Conservation (phyloP, 1,140 invertebrate genomes). For the Drusus annulatus region DNA sequence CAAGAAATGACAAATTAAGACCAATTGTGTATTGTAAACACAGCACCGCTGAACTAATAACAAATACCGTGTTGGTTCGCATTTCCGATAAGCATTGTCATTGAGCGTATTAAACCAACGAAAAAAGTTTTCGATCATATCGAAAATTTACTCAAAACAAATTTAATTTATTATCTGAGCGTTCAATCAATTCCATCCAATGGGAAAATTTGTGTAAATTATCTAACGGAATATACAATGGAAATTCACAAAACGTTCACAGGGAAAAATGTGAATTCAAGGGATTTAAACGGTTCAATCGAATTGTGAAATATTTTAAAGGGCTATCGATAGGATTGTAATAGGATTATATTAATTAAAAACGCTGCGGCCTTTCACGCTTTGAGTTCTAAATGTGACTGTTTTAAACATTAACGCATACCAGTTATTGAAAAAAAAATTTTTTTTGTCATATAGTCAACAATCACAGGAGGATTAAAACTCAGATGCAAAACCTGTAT, state of each 20-base stretch:
- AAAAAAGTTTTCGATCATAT: slow-evolving; percentile 29
- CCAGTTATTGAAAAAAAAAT: no score
- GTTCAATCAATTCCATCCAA: slow-evolving; percentile 1
- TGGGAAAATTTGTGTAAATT: slow-evolving; percentile 6
- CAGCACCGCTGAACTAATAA: background rate
- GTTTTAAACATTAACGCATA: no score
- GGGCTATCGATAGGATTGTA: background rate
- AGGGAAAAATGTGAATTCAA: background rate
- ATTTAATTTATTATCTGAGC: slow-evolving; percentile 28
- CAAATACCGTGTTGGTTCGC: slow-evolving; percentile 6
- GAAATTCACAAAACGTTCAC: background rate
- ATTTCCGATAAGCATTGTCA: slow-evolving; percentile 27
- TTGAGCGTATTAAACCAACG: slow-evolving; percentile 5
- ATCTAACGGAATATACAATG: background rate
- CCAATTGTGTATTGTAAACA: no score
- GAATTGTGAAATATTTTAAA: background rate
- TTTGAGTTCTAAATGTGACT: no score
- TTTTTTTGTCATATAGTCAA: no score
- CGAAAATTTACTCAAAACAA: slow-evolving; percentile 27
- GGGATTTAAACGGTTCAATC: background rate
- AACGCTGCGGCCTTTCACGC: background rate
- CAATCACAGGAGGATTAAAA: no score
- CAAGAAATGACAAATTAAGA: no score
- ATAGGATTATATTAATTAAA: slow-evolving; percentile 13
- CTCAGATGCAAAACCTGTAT: no score